A percentile compares a stretch with the other conserved stretches of the same genome.
These are phyloP conservation scores for Stictocephala bisonia DNA, from an alignment of 2,888 invertebrate genomes.

Conservation along the genomic window DNA sequence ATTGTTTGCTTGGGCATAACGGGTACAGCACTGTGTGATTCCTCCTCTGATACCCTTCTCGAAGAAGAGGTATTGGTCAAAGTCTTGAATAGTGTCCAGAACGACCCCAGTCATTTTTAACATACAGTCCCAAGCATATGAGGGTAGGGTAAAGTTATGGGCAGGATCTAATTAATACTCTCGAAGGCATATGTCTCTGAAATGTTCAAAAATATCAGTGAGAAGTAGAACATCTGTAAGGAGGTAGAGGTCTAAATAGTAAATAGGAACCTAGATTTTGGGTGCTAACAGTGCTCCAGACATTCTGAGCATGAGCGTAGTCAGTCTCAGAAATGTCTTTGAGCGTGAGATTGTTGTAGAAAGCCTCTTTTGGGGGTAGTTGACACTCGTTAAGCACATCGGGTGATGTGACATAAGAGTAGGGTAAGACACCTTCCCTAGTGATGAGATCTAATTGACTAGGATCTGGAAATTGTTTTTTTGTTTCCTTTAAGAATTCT, in stretches of 20 bases:
- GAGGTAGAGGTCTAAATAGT: conserved; percentile 62
- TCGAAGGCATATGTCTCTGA: conserved; percentile 57
- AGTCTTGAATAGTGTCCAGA: conserved; percentile 56
- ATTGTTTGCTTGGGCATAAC: conserved; percentile 34
- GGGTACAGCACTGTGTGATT: conserved; percentile 6
- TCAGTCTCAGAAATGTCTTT: conserved; percentile 55
- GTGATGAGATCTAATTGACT: conserved; percentile 14
- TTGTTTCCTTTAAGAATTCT: not conserved
- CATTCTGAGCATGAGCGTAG: conserved; percentile 60
- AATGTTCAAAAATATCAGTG: conserved; percentile 63
- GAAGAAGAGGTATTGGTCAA: conserved; percentile 45
- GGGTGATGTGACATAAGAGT: conserved; percentile 51
- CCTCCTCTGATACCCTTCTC: conserved; percentile 48
- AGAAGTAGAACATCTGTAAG: conserved; percentile 63
- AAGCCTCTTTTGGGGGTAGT: conserved; percentile 54
- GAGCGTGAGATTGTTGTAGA: conserved; percentile 56
- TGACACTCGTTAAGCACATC: not conserved
- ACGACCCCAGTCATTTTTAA: conserved; percentile 58
- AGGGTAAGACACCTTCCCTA: conserved; percentile 56
- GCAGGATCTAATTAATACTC: conserved; percentile 61
- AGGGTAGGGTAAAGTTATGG: conserved; percentile 59
- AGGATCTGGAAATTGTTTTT: not conserved
- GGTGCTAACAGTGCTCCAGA: conserved; percentile 61
- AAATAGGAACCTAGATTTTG: conserved; percentile 61
- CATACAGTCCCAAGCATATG: conserved; percentile 59